Base-by-base conservation (phyloP, 2,888 invertebrate genomes). In the Hypena proboscidalis region DNA sequence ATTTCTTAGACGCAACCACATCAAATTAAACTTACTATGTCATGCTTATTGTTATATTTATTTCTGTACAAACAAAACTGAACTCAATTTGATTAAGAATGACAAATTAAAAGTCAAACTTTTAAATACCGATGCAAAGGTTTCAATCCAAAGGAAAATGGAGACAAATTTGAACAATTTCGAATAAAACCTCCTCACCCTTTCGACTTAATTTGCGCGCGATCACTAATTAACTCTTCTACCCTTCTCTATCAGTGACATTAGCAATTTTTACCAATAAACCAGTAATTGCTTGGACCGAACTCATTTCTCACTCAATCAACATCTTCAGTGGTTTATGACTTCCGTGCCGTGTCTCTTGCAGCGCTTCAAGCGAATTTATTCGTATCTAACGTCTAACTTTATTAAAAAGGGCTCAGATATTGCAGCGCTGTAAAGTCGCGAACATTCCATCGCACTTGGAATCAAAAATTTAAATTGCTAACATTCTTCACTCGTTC, bases 391-490 rank as follows among this genome's bases (percentile, higher is more conserved):
- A 60, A 57, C 67, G 76, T 79, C 76, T 77, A 76, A 77, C 74
- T 70, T 75, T 77, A 77, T 77, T 77, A 79, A 77, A 75, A 73
- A 70, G 69, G 69, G 63, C 53, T 53, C 59, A 56, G 68, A 69
- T 74, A 79, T 80, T 77, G 73, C 74, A 79, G 78, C 75, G 78
- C 79, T 77, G 56, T 58, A 75, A 74, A 67, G 61, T 70, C 69
- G 70, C 66, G 60, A 64, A 60, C 58, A 58, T 66, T 56, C 71
- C 62, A 63, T 71, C 59, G 69, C 67, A 70, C 75, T 70, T 64
- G 73, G 80, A 85, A 84, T 84, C 85, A 84, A 86, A 86, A 80
- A 86, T 86, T 80, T 85, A 83, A 85, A 86, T 86, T 83, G 77
- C 71, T 68, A 65, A 79, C 77, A 82, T 80, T 80, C 79, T 80